These are phyloP conservation scores for Lithosia quadra DNA, from an alignment of 2,888 invertebrate species.

Conservation along the genomic window DNA sequence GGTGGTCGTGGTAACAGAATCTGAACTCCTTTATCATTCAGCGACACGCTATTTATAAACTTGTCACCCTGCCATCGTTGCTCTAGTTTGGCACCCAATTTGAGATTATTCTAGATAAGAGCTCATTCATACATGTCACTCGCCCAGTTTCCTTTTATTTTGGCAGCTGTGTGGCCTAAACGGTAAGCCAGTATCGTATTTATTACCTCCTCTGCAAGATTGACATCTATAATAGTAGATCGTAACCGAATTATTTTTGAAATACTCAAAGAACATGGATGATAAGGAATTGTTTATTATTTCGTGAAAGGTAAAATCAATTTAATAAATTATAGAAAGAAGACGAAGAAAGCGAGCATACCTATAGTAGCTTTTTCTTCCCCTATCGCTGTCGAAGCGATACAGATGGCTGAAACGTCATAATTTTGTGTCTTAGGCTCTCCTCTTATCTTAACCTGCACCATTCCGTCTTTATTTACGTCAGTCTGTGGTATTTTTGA, in stretches of 20 bases:
- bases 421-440: not conserved
- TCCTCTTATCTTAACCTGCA: constrained; percentile 6
- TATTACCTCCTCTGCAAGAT: not conserved
- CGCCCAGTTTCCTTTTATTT: not conserved
- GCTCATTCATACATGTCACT: not conserved
- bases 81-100: too few relatives aligned
- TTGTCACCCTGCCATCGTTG: too few relatives aligned
- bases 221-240: not conserved
- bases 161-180: not conserved
- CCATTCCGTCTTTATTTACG: not conserved
- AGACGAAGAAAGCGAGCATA: too few relatives aligned
- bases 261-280: too few relatives aligned
- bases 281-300: too few relatives aligned
- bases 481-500: not conserved
- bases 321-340: too few relatives aligned
- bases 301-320: too few relatives aligned
- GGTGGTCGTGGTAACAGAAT: too few relatives aligned
- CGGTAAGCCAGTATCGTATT: not conserved
- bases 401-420: not conserved
- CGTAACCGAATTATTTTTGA: not conserved
- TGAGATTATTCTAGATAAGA: not conserved
- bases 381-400: not conserved
- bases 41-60: too few relatives aligned
- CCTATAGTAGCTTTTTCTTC: not conserved
- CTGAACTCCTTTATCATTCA: too few relatives aligned